These are phyloP conservation scores for Heliothis peltigera DNA, from an alignment of 2,888 invertebrate species.

Conservation along the genomic window DNA sequence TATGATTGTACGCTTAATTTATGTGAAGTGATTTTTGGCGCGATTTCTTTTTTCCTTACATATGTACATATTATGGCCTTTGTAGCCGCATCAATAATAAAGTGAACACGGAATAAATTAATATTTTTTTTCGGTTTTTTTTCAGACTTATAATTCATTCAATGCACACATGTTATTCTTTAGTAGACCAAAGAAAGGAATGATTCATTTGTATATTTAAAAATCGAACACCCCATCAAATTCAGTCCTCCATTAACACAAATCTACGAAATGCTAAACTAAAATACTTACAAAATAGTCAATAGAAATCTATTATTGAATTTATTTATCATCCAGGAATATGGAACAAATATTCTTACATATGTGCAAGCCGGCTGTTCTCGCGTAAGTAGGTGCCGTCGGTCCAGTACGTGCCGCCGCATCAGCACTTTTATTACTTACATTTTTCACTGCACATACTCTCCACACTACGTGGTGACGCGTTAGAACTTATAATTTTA, in stretches of 20 bases:
- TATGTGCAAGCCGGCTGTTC: conserved; percentile 46
- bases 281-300: conserved; percentile 2
- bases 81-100: background rate
- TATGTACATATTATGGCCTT: background rate
- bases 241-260: background rate
- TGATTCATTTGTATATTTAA: no score
- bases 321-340: conserved; percentile 48
- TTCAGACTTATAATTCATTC: no score
- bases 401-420: conserved; percentile 77
- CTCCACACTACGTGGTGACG: conserved; percentile 54
- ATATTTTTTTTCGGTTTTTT: no score
- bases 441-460: conserved; percentile 72
- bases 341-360: conserved; percentile 53
- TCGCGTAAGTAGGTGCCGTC: conserved; percentile 54
- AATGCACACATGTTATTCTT: no score
- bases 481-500: conserved; percentile 57
- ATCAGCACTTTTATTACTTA: conserved; percentile 81
- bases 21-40: conserved; percentile 1
- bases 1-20: no score
- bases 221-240: no score
- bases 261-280: background rate
- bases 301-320: conserved; percentile 21
- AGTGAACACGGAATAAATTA: no score
- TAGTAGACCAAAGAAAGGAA: no score
- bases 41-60: background rate